Evolutionary conservation across 1,140 invertebrate species (phyloP).

Genomic region (Littorina saxatilis): DNA sequence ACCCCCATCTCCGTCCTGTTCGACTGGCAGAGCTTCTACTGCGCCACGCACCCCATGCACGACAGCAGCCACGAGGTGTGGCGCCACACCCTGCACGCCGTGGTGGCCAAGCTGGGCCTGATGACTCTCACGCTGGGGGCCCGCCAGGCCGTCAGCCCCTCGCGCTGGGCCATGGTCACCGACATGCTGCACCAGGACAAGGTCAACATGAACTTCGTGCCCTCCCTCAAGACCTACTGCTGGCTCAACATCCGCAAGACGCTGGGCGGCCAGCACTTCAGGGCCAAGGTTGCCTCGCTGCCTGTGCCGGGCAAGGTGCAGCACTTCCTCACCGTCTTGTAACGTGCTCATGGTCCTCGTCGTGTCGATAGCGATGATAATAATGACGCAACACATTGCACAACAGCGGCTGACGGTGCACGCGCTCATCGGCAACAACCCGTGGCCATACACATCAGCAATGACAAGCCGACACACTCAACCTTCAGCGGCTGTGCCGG

Average conservation of each 20-base stretch:
- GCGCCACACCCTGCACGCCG: constrained; percentile 13
- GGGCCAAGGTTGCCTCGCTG: constrained; percentile 20
- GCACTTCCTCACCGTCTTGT: constrained; percentile 33
- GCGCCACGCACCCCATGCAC: constrained; percentile 24
- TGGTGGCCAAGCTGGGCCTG: constrained; percentile 28
- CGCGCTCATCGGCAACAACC: too few species aligned
- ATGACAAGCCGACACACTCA: too few species aligned
- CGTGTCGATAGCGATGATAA: too few species aligned
- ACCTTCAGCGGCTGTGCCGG: too few species aligned
- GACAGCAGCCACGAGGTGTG: constrained; percentile 20
- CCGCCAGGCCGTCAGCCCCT: constrained; percentile 21
- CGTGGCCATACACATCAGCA: too few species aligned
- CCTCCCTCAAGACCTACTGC: constrained; percentile 26
- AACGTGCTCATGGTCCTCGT: too few species aligned
- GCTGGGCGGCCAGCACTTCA: constrained; percentile 6
- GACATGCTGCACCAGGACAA: constrained; percentile 16
- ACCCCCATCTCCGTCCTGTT: constrained; percentile 32
- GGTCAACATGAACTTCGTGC: constrained; percentile 18
- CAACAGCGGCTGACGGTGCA: too few species aligned
- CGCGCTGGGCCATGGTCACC: constrained; percentile 3
- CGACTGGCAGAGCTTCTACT: constrained; percentile 38
- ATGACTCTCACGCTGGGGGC: constrained; percentile 31
- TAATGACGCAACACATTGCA: too few species aligned
- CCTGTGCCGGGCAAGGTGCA: constrained; percentile 17
- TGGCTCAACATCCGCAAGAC: constrained; percentile 11